These are phyloP conservation scores for Chunga burmeisteri DNA, from an alignment of 2,113 vertebrate genomes.

Conservation along the genomic window DNA sequence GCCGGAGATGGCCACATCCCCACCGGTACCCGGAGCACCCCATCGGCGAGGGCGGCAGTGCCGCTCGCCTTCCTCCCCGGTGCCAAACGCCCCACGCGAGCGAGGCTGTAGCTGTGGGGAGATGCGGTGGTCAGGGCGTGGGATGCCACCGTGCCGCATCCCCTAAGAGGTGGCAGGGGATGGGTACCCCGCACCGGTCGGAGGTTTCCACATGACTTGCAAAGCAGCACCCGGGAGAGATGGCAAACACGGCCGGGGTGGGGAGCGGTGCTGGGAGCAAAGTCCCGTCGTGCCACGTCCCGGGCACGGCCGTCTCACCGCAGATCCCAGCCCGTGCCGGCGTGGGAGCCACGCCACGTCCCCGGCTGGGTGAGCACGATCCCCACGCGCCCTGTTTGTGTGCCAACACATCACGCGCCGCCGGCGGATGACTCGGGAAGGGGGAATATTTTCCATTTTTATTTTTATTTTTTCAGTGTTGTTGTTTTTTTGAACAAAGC, in stretches of 20 bases:
- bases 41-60: accelerated
- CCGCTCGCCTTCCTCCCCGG: accelerated
- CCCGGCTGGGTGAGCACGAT: not conserved
- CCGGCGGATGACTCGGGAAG: not conserved
- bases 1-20: not conserved
- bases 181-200: accelerated
- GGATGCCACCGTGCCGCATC: not conserved
- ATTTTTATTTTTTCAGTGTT: not conserved
- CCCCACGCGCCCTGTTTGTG: not conserved
- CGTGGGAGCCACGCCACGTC: not conserved
- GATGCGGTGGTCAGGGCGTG: accelerated
- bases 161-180: accelerated
- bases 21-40: accelerated
- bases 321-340: not conserved
- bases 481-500: not conserved
- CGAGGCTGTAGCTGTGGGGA: not conserved
- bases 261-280: not conserved
- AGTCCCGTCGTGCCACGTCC: not conserved
- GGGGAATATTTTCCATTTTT: not conserved
- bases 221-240: accelerated
- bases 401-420: not conserved
- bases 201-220: accelerated
- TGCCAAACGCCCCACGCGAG: accelerated
- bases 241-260: accelerated
- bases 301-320: not conserved